Evolutionary conservation across 2,888 invertebrate genomes (phyloP), one percentile per base, ranked within the genome.

Genomic region (Petrolisthes manimaculis): DNA sequence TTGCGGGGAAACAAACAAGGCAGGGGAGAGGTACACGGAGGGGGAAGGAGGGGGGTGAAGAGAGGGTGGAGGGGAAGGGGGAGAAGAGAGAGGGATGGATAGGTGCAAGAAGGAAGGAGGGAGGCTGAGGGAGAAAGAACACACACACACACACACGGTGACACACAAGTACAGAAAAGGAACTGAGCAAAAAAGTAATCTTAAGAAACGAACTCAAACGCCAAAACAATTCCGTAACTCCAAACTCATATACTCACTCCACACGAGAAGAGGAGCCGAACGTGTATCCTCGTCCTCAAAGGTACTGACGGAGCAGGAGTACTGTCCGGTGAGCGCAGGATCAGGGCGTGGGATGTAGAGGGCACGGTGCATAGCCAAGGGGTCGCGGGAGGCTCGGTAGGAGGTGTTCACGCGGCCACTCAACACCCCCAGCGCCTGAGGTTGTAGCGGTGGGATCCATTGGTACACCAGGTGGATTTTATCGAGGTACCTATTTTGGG

Each of bases 221-320:
- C 37, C 37, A 37, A 37, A 37, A 37, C 37, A 37, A 37, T 37
- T 37, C 37, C 37, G 37, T 37, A 37, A 37, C 37, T 37, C 37
- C 37, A 37, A 37, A 37, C 61, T 51, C 21, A 0, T 12, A 14
- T 12, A 86, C 89, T 89, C 56, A 90, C 90, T 75, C 90, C 90
- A 90, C 56, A 90, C 89, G 4, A 89, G 85, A 18, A 90, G 67
- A 54, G 81, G 82, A 9, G 89, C 80, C 14, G 86, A 78, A 61
- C 86, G 81, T 6, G 89, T 87, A 54, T 90, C 90, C 87, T 90
- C 90, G 54, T 90, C 90, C 79, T 90, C 90, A 67, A 89, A 90
- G 51, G 90, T 89, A 69, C 89, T 89, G 87, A 90, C 90, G 67
- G 89, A 85, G 89, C 90, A 90, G 55, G 84, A 89, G 78, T 90